Evolutionary conservation across 2,888 invertebrate genomes (phyloP).

Genomic region (Torymus aiolomorphi): DNA sequence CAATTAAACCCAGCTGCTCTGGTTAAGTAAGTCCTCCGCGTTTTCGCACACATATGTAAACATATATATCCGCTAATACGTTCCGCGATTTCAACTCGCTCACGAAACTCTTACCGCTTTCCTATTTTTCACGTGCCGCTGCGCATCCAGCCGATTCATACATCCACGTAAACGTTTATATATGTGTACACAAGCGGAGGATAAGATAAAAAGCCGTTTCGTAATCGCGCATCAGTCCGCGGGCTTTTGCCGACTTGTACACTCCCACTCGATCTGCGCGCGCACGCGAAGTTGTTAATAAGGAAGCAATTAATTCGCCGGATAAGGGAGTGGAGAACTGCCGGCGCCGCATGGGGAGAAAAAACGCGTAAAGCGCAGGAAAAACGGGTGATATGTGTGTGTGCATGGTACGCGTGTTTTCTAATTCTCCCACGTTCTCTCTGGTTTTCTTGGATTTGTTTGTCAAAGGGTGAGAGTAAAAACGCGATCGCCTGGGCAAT

Average conservation of each 20-base stretch:
- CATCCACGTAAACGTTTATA: background rate
- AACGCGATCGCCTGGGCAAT: too few species aligned
- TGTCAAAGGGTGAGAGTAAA: too few species aligned
- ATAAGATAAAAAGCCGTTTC: slow-evolving; percentile 25
- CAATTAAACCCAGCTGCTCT: too few species aligned
- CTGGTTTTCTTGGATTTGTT: too few species aligned
- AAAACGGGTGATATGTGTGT: background rate
- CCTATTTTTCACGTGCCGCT: too few species aligned
- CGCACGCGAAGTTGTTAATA: slow-evolving; percentile 8
- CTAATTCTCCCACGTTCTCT: too few species aligned
- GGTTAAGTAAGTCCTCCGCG: too few species aligned
- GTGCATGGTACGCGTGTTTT: too few species aligned
- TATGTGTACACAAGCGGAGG: background rate
- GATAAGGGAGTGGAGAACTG: slow-evolving; percentile 2
- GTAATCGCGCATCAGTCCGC: slow-evolving; percentile 27
- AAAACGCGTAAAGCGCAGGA: background rate
- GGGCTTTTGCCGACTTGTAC: slow-evolving; percentile 2
- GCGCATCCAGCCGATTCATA: background rate
- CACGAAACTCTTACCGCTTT: too few species aligned
- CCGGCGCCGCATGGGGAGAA: background rate
- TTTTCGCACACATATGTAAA: too few species aligned
- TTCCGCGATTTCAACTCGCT: too few species aligned
- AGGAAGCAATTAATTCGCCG: slow-evolving; percentile 37
- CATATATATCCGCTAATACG: too few species aligned
- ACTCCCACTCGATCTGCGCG: background rate